phyloP scores from a whole-genome alignment of 2,888 invertebrate genomes.

The Metallyticus violacea region DNA sequence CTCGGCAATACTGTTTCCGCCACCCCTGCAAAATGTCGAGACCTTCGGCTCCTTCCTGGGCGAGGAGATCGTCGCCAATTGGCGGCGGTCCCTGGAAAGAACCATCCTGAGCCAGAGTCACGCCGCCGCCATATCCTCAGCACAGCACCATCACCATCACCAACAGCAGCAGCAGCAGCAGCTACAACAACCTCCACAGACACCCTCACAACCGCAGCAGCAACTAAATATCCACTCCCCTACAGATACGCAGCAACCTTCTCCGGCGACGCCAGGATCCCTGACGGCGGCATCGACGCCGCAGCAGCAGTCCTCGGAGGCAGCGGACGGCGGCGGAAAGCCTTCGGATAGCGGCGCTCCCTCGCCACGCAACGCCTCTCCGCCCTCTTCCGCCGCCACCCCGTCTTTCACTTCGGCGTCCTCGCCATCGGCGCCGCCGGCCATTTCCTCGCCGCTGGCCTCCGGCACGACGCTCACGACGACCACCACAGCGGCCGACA shows the following conservation, averaged over 20 bases:
- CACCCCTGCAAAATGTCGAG: constrained; percentile 64
- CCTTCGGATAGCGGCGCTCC: constrained; percentile 37
- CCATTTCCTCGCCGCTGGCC: constrained; percentile 28
- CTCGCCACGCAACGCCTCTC: constrained; percentile 43
- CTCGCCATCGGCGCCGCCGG: constrained; percentile 42
- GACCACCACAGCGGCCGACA: constrained; percentile 29
- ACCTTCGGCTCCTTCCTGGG: constrained; percentile 73
- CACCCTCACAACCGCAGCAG: constrained; percentile 42
- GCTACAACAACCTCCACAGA: constrained; percentile 43
- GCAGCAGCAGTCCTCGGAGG: constrained; percentile 37
- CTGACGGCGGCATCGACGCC: constrained; percentile 44
- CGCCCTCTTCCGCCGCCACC: constrained; percentile 51
- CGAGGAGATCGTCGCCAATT: constrained; percentile 78
- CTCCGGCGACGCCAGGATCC: constrained; percentile 45
- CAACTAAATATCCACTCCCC: constrained; percentile 47
- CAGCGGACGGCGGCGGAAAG: constrained; percentile 42
- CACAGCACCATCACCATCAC: constrained; percentile 37
- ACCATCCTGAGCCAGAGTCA: constrained; percentile 41
- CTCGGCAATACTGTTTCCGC: constrained; percentile 51
- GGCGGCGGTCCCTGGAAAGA: constrained; percentile 68
- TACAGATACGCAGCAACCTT: constrained; percentile 51
- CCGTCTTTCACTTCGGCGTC: constrained; percentile 35
- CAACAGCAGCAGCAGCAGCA: constrained; percentile 41
- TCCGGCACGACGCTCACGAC: constrained; percentile 38
- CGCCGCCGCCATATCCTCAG: constrained; percentile 34